A percentile compares a stretch with the other conserved stretches of the same genome.
Conservation (phyloP, 2,888 invertebrate species). For the Synergus japonicus region DNA sequence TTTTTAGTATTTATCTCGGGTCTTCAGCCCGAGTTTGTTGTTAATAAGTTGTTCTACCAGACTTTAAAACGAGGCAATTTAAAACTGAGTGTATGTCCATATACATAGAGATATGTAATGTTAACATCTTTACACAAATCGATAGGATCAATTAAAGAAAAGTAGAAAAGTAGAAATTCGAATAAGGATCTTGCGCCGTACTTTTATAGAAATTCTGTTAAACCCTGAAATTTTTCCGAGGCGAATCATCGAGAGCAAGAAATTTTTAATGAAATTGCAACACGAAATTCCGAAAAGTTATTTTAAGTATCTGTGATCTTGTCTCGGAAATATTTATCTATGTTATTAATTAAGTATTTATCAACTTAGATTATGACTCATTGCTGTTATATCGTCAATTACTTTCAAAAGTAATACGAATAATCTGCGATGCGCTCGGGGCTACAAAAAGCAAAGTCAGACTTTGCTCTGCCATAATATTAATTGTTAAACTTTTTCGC, state of each 20-base stretch:
- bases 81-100: not conserved
- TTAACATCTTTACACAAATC: not conserved
- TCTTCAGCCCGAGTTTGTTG: not conserved
- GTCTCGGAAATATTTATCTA: not conserved
- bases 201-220: not conserved
- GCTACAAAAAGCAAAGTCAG: not conserved
- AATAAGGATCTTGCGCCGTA: not conserved
- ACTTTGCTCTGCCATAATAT: not conserved
- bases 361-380: conserved; percentile 5
- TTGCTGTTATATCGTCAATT: conserved; percentile 30
- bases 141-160: not conserved
- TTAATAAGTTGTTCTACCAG: not conserved
- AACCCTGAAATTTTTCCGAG: not conserved
- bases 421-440: conserved; percentile 5
- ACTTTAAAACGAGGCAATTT: not conserved
- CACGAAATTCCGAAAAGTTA: not conserved
- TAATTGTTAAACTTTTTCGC: not conserved
- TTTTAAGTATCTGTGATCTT: not conserved
- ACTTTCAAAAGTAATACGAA: conserved; percentile 13
- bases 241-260: not conserved
- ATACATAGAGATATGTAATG: conserved; percentile 5
- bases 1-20: conserved; percentile 46
- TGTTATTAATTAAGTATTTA: conserved; percentile 18
- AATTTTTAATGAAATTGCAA: not conserved
- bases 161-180: not conserved